Percentiles rank a stretch among this genome's conserved stretches.
phyloP scores from a whole-genome alignment of 2,888 invertebrate species.

The Dorcus hopei region DNA sequence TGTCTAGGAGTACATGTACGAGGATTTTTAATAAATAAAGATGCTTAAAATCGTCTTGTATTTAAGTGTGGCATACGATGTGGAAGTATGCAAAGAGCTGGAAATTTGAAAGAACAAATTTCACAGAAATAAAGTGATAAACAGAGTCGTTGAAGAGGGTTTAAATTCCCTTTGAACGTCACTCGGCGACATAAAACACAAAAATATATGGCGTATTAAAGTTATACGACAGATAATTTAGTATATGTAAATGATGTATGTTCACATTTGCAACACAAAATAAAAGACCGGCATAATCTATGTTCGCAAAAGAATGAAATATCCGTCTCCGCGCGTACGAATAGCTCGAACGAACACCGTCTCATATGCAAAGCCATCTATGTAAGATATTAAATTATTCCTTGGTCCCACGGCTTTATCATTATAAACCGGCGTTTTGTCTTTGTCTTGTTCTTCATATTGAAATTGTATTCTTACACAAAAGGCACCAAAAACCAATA shows the following conservation, averaged over 20 bases:
- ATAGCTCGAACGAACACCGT: neutral
- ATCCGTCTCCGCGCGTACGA: neutral
- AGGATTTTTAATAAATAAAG: too few relatives aligned
- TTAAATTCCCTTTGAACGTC: neutral
- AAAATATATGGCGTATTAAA: neutral
- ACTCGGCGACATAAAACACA: neutral
- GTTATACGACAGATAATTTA: neutral
- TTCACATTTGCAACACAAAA: neutral
- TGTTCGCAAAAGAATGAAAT: neutral
- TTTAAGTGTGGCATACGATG: too few relatives aligned
- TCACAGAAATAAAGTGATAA: neutral
- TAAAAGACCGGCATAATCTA: neutral
- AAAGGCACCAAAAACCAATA: conserved; percentile 10
- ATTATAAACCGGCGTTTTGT: conserved; percentile 28
- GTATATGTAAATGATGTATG: neutral
- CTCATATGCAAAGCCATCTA: neutral
- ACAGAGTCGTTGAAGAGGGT: neutral
- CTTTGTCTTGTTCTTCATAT: conserved; percentile 18
- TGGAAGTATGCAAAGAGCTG: too few relatives aligned
- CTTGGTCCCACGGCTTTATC: conserved; percentile 25
- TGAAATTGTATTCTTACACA: conserved; percentile 23
- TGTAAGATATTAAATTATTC: conserved; percentile 24
- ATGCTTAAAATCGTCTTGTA: too few relatives aligned
- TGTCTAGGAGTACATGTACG: too few relatives aligned
- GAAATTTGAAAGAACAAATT: too few relatives aligned